Conservation (phyloP, 2,113 vertebrate genomes). For the Pelusios castaneus region DNA sequence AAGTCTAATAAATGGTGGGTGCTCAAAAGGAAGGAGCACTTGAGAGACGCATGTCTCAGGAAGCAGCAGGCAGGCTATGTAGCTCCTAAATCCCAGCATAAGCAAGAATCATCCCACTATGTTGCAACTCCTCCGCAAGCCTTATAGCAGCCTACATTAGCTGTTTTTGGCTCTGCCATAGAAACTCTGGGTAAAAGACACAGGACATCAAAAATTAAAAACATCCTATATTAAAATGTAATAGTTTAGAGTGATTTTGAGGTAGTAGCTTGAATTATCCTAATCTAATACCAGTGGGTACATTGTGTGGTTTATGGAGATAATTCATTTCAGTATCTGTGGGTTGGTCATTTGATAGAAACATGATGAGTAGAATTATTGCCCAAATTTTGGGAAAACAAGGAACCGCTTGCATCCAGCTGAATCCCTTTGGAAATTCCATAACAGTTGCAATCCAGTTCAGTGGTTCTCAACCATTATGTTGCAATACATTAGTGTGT, state of each 20-base stretch:
- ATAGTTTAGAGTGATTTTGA: neutral
- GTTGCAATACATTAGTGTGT: no score
- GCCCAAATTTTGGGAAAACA: neutral
- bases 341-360: no score
- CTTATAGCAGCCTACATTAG: no score
- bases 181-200: neutral
- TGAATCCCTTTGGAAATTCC: neutral
- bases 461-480: no score
- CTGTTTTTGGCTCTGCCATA: neutral
- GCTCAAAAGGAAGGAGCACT: neutral
- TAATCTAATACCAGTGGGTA: neutral
- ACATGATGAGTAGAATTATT: neutral
- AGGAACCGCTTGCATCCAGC: neutral
- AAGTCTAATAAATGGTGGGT: neutral
- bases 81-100: neutral
- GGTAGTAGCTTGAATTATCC: neutral
- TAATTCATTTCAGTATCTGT: neutral
- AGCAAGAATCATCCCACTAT: neutral
- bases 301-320: neutral
- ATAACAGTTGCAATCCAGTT: neutral
- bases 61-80: neutral
- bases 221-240: neutral
- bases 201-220: neutral
- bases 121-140: no score
- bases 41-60: neutral